Conservation (phyloP, 2,888 invertebrate species). For the Idaea straminata region DNA sequence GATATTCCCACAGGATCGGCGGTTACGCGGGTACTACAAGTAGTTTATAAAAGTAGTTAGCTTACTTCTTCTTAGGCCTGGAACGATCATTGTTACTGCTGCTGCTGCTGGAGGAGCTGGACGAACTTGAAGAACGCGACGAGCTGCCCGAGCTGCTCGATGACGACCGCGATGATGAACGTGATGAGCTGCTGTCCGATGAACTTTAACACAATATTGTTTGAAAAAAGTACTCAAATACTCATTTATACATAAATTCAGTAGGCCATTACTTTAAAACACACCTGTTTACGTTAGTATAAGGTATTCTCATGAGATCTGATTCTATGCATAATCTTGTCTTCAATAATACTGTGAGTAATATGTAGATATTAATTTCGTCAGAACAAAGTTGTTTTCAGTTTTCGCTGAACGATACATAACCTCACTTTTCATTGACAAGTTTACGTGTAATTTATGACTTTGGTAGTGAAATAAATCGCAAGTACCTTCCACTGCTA, state of each 20-base stretch:
- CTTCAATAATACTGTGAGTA: neutral
- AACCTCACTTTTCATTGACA: neutral
- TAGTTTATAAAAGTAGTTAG: constrained; percentile 14
- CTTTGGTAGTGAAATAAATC: constrained; percentile 6
- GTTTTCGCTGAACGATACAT: neutral
- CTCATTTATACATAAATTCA: too few species aligned
- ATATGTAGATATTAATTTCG: neutral
- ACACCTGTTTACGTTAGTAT: too few species aligned
- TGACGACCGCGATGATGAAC: constrained; percentile 87
- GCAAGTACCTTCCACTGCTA: constrained; percentile 84
- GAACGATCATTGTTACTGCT: constrained; percentile 84
- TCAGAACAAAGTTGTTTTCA: neutral
- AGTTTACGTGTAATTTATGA: neutral
- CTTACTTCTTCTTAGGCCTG: constrained; percentile 83
- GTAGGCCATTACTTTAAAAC: too few species aligned
- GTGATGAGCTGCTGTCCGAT: constrained; percentile 90
- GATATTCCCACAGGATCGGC: too few species aligned
- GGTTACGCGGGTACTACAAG: too few species aligned
- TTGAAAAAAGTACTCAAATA: too few species aligned
- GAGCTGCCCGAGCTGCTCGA: constrained; percentile 86
- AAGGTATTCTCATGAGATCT: neutral
- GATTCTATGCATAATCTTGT: too few species aligned
- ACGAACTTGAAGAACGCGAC: constrained; percentile 80
- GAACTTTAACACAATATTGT: constrained; percentile 71
- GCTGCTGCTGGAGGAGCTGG: constrained; percentile 83